These are phyloP conservation scores for Drosophila baimaii DNA, from an alignment of 1,140 invertebrate species.

Conservation along the genomic window DNA sequence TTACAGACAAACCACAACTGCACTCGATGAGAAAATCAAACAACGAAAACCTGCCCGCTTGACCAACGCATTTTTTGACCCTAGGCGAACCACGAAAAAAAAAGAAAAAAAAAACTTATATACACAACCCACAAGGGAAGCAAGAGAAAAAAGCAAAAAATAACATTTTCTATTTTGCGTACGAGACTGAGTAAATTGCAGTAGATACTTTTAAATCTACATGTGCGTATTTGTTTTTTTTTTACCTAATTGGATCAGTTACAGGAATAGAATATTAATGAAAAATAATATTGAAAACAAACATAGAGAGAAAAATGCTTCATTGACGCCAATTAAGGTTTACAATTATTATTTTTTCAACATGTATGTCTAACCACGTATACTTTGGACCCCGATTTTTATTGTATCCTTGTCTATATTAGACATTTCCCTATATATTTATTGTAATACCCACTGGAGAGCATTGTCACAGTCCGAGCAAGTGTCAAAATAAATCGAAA, in stretches of 20 bases:
- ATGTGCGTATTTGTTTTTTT: conserved; percentile 29
- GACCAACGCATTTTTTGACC: conserved; percentile 54
- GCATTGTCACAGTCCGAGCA: conserved; percentile 46
- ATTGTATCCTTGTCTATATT: conserved; percentile 80
- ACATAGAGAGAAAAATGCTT: conserved; percentile 48
- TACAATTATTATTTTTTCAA: conserved; percentile 48
- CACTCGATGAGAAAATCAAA: conserved; percentile 29
- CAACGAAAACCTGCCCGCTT: conserved; percentile 48
- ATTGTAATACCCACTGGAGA: conserved; percentile 47
- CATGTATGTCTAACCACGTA: conserved; percentile 50
- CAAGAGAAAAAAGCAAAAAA: conserved; percentile 62
- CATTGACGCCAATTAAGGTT: conserved; percentile 52
- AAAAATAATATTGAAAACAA: conserved; percentile 45
- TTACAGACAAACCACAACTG: conserved; percentile 50
- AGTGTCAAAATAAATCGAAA: conserved; percentile 34
- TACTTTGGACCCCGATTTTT: conserved; percentile 74
- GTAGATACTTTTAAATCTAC: conserved; percentile 52
- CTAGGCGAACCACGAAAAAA: conserved; percentile 32
- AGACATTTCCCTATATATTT: conserved; percentile 66
- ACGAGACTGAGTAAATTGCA: conserved; percentile 69
- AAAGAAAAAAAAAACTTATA: conserved; percentile 25
- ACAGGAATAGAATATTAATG: conserved; percentile 65
- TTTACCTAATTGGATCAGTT: conserved; percentile 61
- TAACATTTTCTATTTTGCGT: conserved; percentile 73
- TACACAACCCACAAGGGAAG: conserved; percentile 53